Evolutionary conservation across 2,888 invertebrate species (phyloP).

Genomic region (Lepas anatifera): DNA sequence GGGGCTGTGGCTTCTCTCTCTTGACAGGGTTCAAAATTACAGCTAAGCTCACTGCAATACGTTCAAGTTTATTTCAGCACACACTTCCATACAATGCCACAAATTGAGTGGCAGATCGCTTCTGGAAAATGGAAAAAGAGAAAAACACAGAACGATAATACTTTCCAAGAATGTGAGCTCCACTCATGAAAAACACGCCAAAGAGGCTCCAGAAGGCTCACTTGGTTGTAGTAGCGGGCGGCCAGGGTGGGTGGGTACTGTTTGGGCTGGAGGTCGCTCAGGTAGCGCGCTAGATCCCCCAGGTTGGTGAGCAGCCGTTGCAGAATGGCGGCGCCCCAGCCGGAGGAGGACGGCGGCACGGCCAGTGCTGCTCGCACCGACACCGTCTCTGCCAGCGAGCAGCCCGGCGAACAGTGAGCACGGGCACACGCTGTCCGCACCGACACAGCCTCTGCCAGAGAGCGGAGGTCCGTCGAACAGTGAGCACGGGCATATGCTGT

Average conservation of each 20-base stretch:
- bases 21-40: neutral
- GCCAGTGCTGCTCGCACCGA: constrained; percentile 20
- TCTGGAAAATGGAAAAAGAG: no score
- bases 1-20: neutral
- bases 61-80: no score
- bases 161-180: no score
- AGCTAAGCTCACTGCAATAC: neutral
- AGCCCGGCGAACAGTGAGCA: no score
- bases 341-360: constrained; percentile 36
- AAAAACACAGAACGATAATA: no score
- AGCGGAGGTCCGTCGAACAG: neutral
- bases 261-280: constrained; percentile 56
- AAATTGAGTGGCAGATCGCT: no score
- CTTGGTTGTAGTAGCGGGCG: constrained; percentile 33
- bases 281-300: constrained; percentile 80
- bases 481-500: neutral
- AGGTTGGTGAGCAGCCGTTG: constrained; percentile 77
- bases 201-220: no score
- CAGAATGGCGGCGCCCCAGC: constrained; percentile 58
- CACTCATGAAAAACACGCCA: no score
- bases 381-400: neutral
- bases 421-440: neutral
- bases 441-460: neutral
- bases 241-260: constrained; percentile 57
- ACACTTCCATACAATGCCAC: no score